These are phyloP conservation scores for Achlya flavicornis DNA, from an alignment of 2,888 invertebrate genomes.

Conservation along the genomic window DNA sequence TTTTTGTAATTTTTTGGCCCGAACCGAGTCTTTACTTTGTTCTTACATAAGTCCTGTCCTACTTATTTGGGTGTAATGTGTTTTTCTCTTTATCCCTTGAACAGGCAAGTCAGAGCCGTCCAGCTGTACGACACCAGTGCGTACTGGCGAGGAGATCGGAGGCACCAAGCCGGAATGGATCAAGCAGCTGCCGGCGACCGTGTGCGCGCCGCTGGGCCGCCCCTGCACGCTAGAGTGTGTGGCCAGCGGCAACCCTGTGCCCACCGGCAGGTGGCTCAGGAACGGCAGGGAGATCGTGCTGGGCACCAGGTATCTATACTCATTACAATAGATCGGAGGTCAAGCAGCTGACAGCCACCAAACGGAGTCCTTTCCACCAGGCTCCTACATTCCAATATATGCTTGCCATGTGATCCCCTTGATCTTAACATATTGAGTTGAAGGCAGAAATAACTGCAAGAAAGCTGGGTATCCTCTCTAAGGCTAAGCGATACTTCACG, in stretches of 20 bases:
- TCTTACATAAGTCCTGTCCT: not conserved
- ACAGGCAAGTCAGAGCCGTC: slow-evolving; percentile 92
- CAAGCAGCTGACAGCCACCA: too few species aligned
- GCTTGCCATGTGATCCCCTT: too few species aligned
- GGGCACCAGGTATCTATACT: slow-evolving; percentile 82
- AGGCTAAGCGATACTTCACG: too few species aligned
- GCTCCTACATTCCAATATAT: too few species aligned
- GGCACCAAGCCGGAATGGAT: slow-evolving; percentile 97
- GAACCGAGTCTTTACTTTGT: too few species aligned
- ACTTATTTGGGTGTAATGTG: not conserved
- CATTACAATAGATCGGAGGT: not conserved
- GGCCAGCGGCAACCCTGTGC: slow-evolving; percentile 94
- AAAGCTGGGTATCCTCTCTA: too few species aligned
- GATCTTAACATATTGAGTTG: too few species aligned
- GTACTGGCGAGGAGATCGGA: slow-evolving; percentile 93
- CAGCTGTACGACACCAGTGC: slow-evolving; percentile 95
- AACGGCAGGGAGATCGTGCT: slow-evolving; percentile 95
- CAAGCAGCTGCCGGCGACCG: slow-evolving; percentile 89
- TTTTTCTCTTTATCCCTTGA: too few species aligned
- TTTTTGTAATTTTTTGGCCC: too few species aligned
- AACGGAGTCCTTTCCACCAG: too few species aligned
- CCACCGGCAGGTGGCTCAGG: slow-evolving; percentile 94
- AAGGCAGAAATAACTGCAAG: too few species aligned
- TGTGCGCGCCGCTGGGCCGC: slow-evolving; percentile 92
- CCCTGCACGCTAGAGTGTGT: slow-evolving; percentile 93